Evolutionary conservation across 2,113 vertebrate species (phyloP), one percentile per base, ranked within the genome.

Genomic region (Balaeniceps rex): DNA sequence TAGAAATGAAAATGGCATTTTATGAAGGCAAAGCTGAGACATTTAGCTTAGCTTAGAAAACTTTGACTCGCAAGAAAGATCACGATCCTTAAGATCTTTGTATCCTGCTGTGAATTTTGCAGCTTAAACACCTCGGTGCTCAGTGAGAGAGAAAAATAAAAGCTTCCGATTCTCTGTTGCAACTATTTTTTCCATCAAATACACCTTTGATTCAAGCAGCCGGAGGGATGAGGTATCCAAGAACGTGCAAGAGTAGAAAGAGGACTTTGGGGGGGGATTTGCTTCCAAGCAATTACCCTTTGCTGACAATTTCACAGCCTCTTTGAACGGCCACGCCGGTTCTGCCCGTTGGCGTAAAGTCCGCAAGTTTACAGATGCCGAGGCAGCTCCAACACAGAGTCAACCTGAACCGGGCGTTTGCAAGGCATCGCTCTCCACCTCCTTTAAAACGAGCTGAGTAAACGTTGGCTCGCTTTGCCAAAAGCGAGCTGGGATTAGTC

Each of bases 71-170:
- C 82, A 93, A 69, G 42, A 76, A 83, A 91, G 74, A 82, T 23
- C 25, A 14, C 8, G 46, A 33, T 58, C 40, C 40, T 74, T 40
- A 75, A 90, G 78, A 90, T 60, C 78, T 71, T 81, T 68, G 72
- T 51, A 52, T n/a, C 83, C 86, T 77, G 68, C 77, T 94, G 81
- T 74, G 80, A 86, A 69, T 76, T 88, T 55, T 60, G 29, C 44
- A 83, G 91, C 60, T 92, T 65, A 57, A 92, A 83, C 52, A 86
- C 12, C 25, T 61, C 2, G 2, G 44, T 33, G 83, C 52, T 64
- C n/a, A 42, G 61, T 5, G 6, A 66, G 57, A 80, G 21, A 65
- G 58, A 65, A 85, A 85, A 89, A 76, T 25, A 91, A 63, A 75
- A 58, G 31, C 29, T 61, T 70, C 44, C 74, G 63, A 46, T 12